Conservation (phyloP, 2,797 vertebrate genomes). For the Fistularia tabacaria region DNA sequence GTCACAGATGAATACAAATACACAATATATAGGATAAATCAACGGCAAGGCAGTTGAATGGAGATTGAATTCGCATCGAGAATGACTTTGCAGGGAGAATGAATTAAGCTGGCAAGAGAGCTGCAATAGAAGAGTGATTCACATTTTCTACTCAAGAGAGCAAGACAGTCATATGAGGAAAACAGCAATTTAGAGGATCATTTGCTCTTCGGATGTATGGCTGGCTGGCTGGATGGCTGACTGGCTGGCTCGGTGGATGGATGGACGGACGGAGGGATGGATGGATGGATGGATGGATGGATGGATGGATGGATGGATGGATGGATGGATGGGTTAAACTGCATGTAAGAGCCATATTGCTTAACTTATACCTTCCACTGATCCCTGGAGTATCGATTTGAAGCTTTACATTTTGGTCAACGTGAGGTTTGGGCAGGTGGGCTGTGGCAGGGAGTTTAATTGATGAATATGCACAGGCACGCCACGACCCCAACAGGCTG, state of each 20-base stretch:
- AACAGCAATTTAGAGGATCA: constrained; percentile 56
- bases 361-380: neutral
- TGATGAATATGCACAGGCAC: no score
- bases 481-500: no score
- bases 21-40: constrained; percentile 67
- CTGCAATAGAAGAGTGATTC: constrained; percentile 41
- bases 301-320: neutral
- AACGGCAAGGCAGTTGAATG: constrained; percentile 43
- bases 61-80: constrained; percentile 60
- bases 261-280: constrained; percentile 11
- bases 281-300: constrained; percentile 10
- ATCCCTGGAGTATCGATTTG: no score
- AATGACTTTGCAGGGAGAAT: constrained; percentile 45
- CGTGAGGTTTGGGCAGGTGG: no score
- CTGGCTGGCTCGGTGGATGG: neutral
- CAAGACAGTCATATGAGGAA: constrained; percentile 15
- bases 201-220: constrained; percentile 36
- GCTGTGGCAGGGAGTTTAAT: no score
- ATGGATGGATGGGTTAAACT: neutral
- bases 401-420: no score
- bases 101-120: constrained; percentile 46
- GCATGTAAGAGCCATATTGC: neutral
- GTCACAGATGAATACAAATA: constrained; percentile 73
- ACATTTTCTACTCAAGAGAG: constrained; percentile 39
- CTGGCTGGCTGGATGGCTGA: constrained; percentile 9